Percentiles rank a stretch among this genome's conserved stretches.
These are phyloP conservation scores for Naja naja DNA, from an alignment of 2,113 vertebrate genomes.

Conservation along the genomic window DNA sequence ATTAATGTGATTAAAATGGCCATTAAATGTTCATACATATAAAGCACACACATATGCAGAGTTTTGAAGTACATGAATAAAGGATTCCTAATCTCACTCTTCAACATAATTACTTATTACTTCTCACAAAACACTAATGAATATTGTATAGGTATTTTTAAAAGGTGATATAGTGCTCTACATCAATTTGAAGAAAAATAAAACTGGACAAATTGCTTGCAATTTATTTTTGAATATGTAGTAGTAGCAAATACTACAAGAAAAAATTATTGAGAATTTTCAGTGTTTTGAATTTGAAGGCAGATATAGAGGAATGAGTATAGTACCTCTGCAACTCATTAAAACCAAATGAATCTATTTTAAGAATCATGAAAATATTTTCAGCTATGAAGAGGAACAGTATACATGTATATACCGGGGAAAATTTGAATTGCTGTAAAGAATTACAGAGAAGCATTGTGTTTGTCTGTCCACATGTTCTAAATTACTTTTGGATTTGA, in stretches of 20 bases:
- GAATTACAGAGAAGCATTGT: background rate
- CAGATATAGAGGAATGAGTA: background rate
- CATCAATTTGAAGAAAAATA: background rate
- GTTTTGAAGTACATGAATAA: background rate
- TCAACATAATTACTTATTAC: background rate
- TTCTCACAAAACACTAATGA: background rate
- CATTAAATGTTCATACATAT: background rate
- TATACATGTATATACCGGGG: background rate
- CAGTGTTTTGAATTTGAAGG: background rate
- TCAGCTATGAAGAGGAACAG: background rate
- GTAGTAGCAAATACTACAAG: background rate
- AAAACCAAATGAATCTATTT: background rate
- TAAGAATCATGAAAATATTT: background rate
- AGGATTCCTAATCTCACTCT: background rate
- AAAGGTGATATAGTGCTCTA: background rate
- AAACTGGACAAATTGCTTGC: background rate
- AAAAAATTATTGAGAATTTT: background rate
- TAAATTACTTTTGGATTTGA: background rate
- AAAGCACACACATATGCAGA: background rate
- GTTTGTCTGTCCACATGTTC: background rate
- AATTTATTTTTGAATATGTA: background rate
- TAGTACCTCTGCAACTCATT: background rate
- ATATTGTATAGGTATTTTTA: too few relatives aligned
- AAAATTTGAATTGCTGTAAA: background rate
- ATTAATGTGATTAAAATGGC: background rate